These are phyloP conservation scores for Macrotus californicus DNA, from an alignment of 2,113 vertebrate genomes.

Conservation along the genomic window DNA sequence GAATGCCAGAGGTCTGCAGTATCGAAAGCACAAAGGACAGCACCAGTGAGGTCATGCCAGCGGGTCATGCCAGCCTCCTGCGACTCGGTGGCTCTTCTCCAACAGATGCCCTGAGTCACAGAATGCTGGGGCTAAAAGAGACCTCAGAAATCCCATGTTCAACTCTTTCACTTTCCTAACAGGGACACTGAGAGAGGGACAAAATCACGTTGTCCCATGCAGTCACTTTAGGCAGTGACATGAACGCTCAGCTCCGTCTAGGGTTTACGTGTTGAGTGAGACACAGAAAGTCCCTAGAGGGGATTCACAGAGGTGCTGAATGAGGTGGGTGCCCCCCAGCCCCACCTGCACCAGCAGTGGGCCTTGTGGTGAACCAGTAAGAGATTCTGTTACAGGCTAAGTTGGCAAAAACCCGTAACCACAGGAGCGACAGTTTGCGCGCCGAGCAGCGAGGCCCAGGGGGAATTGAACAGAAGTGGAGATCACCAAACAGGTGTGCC, in stretches of 20 bases:
- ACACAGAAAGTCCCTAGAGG: not conserved
- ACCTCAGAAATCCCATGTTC: not conserved
- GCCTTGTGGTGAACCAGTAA: not conserved
- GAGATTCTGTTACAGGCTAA: not conserved
- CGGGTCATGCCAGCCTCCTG: accelerated
- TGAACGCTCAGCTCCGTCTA: not conserved
- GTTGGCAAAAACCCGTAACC: not conserved
- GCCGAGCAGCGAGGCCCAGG: not conserved
- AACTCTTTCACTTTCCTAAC: not conserved
- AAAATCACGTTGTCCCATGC: not conserved
- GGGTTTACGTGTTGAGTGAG: not conserved
- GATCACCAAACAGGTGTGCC: not conserved
- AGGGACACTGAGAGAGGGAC: not conserved
- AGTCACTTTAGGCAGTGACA: not conserved
- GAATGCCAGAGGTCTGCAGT: not conserved
- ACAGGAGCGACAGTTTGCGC: not conserved
- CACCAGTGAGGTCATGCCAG: not conserved
- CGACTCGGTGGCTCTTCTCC: not conserved
- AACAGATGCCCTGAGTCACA: not conserved
- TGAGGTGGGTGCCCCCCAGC: not conserved
- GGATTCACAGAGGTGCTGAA: not conserved
- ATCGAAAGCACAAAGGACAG: not conserved
- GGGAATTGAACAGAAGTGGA: not conserved
- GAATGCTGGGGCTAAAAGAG: not conserved
- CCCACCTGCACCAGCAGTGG: not conserved